Conservation (phyloP, 2,888 invertebrate species). For the Diogma glabrata region DNA sequence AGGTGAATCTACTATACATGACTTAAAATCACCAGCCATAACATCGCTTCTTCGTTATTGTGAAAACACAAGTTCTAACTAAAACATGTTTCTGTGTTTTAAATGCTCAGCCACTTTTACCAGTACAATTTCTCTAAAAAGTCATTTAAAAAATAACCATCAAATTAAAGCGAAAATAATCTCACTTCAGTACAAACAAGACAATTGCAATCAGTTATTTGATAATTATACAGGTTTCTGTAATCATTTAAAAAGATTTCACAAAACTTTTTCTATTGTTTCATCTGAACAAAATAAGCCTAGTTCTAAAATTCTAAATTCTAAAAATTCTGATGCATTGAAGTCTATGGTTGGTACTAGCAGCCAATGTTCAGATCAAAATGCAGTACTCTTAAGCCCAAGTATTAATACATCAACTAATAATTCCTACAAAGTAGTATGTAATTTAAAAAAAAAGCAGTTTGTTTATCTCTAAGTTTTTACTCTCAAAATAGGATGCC, state of each 20-base stretch:
- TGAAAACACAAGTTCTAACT: not conserved
- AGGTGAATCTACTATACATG: not conserved
- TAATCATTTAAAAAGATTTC: conserved; percentile 11
- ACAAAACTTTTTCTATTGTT: conserved; percentile 2
- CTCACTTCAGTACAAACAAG: conserved; percentile 12
- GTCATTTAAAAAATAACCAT: conserved; percentile 13
- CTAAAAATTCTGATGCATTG: not conserved
- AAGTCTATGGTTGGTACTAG: not conserved
- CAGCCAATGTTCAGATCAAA: not conserved
- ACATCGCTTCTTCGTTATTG: not conserved
- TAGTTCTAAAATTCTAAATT: too few relatives aligned
- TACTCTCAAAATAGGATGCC: conserved; percentile 12
- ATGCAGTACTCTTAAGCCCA: not conserved
- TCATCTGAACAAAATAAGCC: not conserved
- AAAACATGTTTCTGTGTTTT: conserved; percentile 12
- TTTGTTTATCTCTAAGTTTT: conserved; percentile 10
- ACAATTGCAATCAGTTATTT: conserved; percentile 14
- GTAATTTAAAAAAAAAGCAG: conserved; percentile 8
- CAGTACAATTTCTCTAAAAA: not conserved
- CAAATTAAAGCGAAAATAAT: conserved; percentile 1
- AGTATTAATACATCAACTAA: not conserved
- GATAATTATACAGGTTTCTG: conserved; percentile 11
- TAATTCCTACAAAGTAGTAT: not conserved
- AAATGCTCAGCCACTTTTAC: conserved; percentile 8
- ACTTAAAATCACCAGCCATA: not conserved